Evolutionary conservation across 2,888 invertebrate genomes (phyloP).

Genomic region (Drosophila tanythrix): DNA sequence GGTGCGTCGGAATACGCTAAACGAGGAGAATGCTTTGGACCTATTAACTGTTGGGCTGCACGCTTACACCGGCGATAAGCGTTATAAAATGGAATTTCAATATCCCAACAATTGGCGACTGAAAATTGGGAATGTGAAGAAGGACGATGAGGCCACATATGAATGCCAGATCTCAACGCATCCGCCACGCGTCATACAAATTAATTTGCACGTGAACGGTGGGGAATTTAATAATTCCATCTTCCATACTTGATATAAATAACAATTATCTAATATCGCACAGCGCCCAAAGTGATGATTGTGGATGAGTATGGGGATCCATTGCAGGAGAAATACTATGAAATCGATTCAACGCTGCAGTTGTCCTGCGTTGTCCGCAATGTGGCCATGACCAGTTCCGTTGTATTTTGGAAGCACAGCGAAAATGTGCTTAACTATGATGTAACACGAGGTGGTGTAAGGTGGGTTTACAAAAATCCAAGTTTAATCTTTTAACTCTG

Average conservation of each 20-base stretch:
- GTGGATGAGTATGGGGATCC: constrained; percentile 86
- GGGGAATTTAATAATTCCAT: constrained; percentile 25
- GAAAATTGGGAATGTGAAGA: constrained; percentile 86
- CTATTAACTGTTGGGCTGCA: constrained; percentile 89
- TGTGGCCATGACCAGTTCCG: constrained; percentile 86
- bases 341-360: constrained; percentile 87
- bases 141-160: constrained; percentile 86
- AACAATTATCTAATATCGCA: neutral
- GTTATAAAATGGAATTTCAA: constrained; percentile 86
- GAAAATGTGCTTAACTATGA: constrained; percentile 86
- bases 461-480: constrained; percentile 75
- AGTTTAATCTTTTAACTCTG: neutral
- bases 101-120: constrained; percentile 87
- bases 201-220: constrained; percentile 86
- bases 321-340: constrained; percentile 86
- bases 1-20: constrained; percentile 87
- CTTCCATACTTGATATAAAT: neutral
- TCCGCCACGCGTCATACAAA: constrained; percentile 86
- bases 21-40: constrained; percentile 88
- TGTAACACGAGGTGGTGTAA: constrained; percentile 86
- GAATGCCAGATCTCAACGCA: constrained; percentile 87
- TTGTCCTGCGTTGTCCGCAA: constrained; percentile 86
- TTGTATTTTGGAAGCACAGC: constrained; percentile 86
- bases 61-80: constrained; percentile 89
- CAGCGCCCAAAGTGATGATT: constrained; percentile 87